Evolutionary conservation across 2,888 invertebrate species (phyloP).

Genomic region (Hirtodrosophila confusa): DNA sequence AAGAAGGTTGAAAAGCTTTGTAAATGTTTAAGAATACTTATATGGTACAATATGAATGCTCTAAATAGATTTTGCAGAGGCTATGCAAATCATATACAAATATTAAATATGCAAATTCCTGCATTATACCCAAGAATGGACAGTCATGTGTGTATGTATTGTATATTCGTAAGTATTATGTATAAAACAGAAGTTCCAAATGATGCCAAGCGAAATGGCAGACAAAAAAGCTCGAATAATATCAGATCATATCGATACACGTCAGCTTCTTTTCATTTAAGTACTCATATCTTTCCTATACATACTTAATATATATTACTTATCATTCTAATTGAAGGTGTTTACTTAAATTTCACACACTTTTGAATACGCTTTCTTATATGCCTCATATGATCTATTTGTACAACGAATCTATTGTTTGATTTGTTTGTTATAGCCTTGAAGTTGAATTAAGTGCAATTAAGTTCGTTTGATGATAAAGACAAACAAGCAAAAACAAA

Average conservation of each 20-base stretch:
- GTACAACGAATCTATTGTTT: conserved; percentile 37
- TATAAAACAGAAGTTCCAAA: conserved; percentile 56
- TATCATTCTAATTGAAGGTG: conserved; percentile 22
- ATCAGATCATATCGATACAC: conserved; percentile 29
- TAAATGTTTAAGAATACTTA: conserved; percentile 1
- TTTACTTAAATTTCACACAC: conserved; percentile 33
- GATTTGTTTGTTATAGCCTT: conserved; percentile 57
- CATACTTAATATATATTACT: conserved; percentile 10
- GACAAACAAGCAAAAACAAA: conserved; percentile 49
- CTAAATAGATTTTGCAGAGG: conserved; percentile 43
- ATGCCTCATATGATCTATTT: not conserved
- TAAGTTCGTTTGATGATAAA: conserved; percentile 49
- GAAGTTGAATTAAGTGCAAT: conserved; percentile 66
- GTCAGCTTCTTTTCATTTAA: not conserved
- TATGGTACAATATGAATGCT: conserved; percentile 8
- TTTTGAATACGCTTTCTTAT: conserved; percentile 19
- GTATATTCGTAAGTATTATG: conserved; percentile 16
- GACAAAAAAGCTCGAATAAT: conserved; percentile 36
- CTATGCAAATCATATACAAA: conserved; percentile 9
- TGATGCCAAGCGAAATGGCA: conserved; percentile 62
- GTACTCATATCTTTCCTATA: not conserved
- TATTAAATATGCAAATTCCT: conserved; percentile 46
- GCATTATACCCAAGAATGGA: conserved; percentile 8
- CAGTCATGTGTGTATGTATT: too few relatives aligned
- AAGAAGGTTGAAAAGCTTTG: not conserved